Conservation (phyloP, 30 jellyfish, hydroid and myxozoan genomes). For the Aurelia aurita complex sp. Pacific region DNA sequence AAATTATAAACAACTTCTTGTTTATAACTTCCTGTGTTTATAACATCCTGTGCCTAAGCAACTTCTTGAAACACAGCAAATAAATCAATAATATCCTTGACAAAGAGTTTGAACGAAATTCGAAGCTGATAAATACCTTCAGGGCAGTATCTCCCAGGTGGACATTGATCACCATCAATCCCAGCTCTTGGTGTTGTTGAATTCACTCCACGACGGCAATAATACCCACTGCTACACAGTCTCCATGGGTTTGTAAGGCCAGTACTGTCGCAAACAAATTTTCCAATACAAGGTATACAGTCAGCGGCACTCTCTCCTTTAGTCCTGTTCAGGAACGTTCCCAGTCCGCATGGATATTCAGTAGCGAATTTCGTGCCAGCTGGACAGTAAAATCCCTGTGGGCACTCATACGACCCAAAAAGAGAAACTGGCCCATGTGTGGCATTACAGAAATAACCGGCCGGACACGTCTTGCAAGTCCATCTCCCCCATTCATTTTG, state of each 20-base stretch:
- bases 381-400: constrained; percentile 94
- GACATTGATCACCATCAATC: constrained; percentile 78
- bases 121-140: constrained; percentile 44
- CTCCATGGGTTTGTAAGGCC: constrained; percentile 83
- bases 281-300: constrained; percentile 88
- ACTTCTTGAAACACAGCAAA: no score
- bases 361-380: constrained; percentile 72
- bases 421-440: constrained; percentile 74
- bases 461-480: constrained; percentile 87
- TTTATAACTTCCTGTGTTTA: no score
- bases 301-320: constrained; percentile 73
- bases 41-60: no score
- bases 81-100: no score
- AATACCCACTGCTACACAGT: constrained; percentile 92
- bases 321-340: constrained; percentile 85
- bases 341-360: constrained; percentile 89
- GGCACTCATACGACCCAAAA: constrained; percentile 73
- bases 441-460: constrained; percentile 88
- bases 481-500: constrained; percentile 88
- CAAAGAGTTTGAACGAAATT: no score
- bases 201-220: constrained; percentile 86
- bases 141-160: constrained; percentile 91
- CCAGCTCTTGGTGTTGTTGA: constrained; percentile 93
- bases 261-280: constrained; percentile 82
- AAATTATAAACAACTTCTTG: no score